Conservation (phyloP, 2,888 invertebrate species). For the Serripes groenlandicus region DNA sequence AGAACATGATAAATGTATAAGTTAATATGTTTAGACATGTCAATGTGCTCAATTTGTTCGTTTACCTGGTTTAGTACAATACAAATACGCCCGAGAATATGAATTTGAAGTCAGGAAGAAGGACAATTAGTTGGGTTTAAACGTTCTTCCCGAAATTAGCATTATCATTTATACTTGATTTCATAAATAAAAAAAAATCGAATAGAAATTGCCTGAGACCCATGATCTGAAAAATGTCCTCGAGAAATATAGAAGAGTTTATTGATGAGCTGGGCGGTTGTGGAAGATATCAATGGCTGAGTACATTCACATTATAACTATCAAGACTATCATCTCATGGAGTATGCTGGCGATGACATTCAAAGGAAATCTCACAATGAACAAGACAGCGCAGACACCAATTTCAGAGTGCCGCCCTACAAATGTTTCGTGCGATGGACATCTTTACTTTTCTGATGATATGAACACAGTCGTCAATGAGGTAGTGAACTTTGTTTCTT, state of each 20-base stretch:
- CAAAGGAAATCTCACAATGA: slow-evolving; percentile 47
- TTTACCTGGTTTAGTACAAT: no score
- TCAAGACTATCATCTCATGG: slow-evolving; percentile 65
- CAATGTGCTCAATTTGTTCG: no score
- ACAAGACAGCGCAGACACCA: background rate
- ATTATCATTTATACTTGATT: no score
- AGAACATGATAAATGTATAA: no score
- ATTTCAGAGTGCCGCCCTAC: slow-evolving; percentile 12
- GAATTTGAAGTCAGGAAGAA: no score
- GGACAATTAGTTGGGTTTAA: no score
- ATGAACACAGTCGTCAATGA: slow-evolving; percentile 50
- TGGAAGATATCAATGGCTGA: slow-evolving; percentile 70
- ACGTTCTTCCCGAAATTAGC: no score
- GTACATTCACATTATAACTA: slow-evolving; percentile 53
- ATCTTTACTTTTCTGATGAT: slow-evolving; percentile 25
- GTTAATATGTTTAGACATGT: no score
- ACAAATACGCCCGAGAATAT: no score
- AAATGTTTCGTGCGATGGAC: slow-evolving; percentile 35
- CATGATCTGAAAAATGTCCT: slow-evolving; percentile 8
- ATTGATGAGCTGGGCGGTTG: slow-evolving; percentile 69
- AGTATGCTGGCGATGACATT: slow-evolving; percentile 77
- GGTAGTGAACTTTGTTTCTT: no score
- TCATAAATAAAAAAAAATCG: no score
- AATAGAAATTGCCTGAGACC: no score
- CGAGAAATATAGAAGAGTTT: slow-evolving; percentile 62